Evolutionary conservation across 2,797 vertebrate genomes (phyloP).

Genomic region (Fratercula arctica): DNA sequence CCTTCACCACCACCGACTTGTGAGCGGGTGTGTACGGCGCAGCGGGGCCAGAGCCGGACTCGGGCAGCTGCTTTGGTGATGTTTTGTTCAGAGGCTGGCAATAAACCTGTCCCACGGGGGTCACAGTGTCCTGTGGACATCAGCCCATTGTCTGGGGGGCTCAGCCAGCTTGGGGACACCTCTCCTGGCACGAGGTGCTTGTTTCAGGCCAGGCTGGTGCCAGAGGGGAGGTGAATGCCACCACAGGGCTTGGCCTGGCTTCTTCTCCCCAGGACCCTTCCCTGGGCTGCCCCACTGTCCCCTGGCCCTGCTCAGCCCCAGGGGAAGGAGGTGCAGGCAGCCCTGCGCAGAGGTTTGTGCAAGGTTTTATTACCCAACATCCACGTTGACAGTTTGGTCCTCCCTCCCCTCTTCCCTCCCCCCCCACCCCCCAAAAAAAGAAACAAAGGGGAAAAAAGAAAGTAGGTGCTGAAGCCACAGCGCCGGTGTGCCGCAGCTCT

Average conservation of each 20-base stretch:
- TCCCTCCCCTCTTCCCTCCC: background rate
- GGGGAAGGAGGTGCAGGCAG: conserved; percentile 18
- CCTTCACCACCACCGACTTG: conserved; percentile 85
- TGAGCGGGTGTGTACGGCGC: conserved; percentile 1
- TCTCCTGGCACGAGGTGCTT: background rate
- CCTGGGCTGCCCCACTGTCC: background rate
- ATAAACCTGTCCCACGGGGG: background rate
- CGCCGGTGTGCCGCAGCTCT: background rate
- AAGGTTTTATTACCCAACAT: conserved; percentile 76
- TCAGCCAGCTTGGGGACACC: background rate
- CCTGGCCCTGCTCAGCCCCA: background rate
- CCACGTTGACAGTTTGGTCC: conserved; percentile 55
- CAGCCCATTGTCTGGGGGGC: accelerated
- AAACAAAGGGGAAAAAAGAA: background rate
- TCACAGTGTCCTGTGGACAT: background rate
- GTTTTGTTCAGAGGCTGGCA: background rate
- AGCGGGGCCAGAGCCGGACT: background rate
- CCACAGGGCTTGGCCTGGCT: background rate
- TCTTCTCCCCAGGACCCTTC: background rate
- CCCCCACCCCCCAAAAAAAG: background rate
- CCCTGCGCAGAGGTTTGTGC: background rate
- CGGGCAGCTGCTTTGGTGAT: background rate
- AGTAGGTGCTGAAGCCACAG: conserved; percentile 1
- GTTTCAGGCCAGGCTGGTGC: background rate
- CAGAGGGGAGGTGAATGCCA: background rate